These are phyloP conservation scores for Apamea sordens DNA, from an alignment of 2,888 invertebrate genomes.

Conservation along the genomic window DNA sequence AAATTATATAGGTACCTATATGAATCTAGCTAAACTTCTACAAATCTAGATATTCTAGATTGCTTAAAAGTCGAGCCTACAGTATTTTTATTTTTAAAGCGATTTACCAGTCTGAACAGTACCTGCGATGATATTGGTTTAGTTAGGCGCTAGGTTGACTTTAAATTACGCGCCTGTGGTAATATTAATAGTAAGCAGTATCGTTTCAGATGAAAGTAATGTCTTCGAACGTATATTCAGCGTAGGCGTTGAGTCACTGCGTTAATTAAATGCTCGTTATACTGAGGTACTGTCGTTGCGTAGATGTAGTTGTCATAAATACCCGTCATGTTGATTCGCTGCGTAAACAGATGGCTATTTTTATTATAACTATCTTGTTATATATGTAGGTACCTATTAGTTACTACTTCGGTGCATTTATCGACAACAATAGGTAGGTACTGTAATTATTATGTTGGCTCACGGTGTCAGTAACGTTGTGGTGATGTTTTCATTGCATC, in stretches of 20 bases:
- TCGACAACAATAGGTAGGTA: neutral
- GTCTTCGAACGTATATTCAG: neutral
- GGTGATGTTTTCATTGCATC: neutral
- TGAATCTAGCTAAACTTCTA: neutral
- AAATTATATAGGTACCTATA: neutral
- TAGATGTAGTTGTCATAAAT: neutral
- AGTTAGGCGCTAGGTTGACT: neutral
- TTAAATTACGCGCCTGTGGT: neutral
- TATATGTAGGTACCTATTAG: neutral
- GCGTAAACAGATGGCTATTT: neutral
- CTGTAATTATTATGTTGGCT: neutral
- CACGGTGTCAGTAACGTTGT: neutral
- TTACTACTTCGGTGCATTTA: neutral
- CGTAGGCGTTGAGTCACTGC: neutral
- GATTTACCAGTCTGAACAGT: neutral
- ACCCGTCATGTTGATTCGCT: neutral
- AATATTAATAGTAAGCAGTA: neutral
- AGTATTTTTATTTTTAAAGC: neutral
- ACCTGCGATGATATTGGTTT: neutral
- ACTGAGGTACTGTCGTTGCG: neutral
- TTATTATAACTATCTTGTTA: neutral
- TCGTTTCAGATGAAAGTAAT: neutral
- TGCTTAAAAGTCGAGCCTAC: too few species aligned
- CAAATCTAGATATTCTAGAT: neutral
- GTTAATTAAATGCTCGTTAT: neutral